Base-by-base conservation (phyloP, 1,140 invertebrate genomes). In the Vanessa atalanta region DNA sequence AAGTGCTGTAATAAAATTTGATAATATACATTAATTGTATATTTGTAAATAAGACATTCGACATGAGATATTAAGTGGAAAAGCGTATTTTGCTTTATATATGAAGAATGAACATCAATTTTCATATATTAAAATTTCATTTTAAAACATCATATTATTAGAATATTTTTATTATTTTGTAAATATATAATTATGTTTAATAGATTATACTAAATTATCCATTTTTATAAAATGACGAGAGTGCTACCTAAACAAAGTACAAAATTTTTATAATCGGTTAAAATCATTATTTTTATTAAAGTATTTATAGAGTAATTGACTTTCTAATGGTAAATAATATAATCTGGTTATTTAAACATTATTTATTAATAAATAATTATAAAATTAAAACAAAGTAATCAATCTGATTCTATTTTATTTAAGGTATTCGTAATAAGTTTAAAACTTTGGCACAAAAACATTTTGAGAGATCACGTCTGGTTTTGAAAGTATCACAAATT, bases 71-170 rank as follows among this genome's bases (percentile, higher is more conserved):
- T 37, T 1, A 9, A 43, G 48, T 51, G 48, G 47, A 13, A 61
- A 75, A 75, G 73, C 73, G 73, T 75, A 71, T 75, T 67, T 67
- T 75, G 73, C 73, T 75, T 75, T 71, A 75, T 57, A 68, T 61
- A 61, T 16, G 60, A 53, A 70, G 55, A 43, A 57, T 47, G 15
- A 70, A 61, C 55, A 71, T 71, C 66, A 23, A 69, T 43, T 74
- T 68, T 68, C 55, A 70, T 53, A 68, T 68, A 53, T 63, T 73
- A 23, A 61, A 43, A 70, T n/a, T 75, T 75, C 47, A 72, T 72
- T 73, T 74, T 31, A 70, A 70, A 65, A 70, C 55, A 37, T 65
- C 63, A 31, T 64, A 64, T 43, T 26, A 64, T 64, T 43, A 9
- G 37, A 73, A 68, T 73, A n/a, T 55, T 55, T 55, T 55, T 55